These are phyloP conservation scores for Cryptops parisi DNA, from an alignment of 2,888 invertebrate genomes.

Conservation along the genomic window DNA sequence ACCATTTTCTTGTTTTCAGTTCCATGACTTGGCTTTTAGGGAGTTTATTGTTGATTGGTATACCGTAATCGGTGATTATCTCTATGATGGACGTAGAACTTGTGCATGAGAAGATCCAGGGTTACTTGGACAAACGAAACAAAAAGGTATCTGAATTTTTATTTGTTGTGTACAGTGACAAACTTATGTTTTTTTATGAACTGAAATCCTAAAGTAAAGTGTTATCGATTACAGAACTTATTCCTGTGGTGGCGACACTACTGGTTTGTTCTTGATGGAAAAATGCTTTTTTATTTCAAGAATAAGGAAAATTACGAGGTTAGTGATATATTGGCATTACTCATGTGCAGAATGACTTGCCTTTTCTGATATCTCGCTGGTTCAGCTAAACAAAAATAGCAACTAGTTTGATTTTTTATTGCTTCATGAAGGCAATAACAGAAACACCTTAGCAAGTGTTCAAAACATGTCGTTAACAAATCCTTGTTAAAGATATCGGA, in stretches of 20 bases:
- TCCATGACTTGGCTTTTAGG: no score
- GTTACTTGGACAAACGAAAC: not conserved
- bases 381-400: no score
- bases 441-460: no score
- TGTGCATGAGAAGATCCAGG: not conserved
- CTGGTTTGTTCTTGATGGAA: slow-evolving; percentile 42
- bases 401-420: no score
- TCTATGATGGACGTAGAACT: not conserved
- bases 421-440: no score
- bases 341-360: not conserved
- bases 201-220: not conserved
- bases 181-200: not conserved
- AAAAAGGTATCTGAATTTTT: not conserved
- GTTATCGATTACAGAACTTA: slow-evolving; percentile 27
- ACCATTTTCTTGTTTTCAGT: no score
- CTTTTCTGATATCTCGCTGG: no score
- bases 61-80: no score
- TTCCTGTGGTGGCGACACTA: slow-evolving; percentile 39
- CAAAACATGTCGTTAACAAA: no score
- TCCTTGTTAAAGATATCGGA: no score
- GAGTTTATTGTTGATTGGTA: no score
- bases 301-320: slow-evolving; percentile 33
- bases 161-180: not conserved
- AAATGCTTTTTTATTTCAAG: slow-evolving; percentile 39
- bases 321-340: not conserved